Evolutionary conservation across 2,113 vertebrate species (phyloP).

Genomic region (Arizona elegans): DNA sequence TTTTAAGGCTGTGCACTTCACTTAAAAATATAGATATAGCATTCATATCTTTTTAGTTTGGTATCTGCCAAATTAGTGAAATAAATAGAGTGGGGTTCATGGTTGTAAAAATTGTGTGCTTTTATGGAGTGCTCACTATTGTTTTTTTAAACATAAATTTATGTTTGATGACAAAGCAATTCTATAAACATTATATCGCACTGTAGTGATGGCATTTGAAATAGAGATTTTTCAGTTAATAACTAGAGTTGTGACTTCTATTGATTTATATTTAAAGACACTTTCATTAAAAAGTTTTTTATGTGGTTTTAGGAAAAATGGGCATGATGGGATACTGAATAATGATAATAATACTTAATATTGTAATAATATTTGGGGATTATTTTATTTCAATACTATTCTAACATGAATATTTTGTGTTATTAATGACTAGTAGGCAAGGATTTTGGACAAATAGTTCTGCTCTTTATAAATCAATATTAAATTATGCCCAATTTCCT

Average conservation of each 20-base stretch:
- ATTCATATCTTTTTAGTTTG: neutral
- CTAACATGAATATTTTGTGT: neutral
- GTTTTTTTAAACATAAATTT: neutral
- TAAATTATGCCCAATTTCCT: neutral
- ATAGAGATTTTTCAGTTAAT: neutral
- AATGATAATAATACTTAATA: neutral
- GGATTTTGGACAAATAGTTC: neutral
- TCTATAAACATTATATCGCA: neutral
- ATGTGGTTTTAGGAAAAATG: neutral
- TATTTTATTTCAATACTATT: neutral
- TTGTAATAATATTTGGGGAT: neutral
- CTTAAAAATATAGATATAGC: neutral
- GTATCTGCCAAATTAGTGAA: neutral
- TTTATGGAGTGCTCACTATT: neutral
- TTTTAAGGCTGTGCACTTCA: neutral
- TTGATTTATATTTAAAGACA: neutral
- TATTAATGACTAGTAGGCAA: neutral
- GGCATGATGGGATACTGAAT: neutral
- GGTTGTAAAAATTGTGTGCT: neutral
- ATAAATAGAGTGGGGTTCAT: neutral
- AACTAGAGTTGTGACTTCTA: neutral
- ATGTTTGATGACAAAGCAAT: neutral
- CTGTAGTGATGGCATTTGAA: neutral
- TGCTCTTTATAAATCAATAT: neutral
- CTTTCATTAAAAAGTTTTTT: neutral